phyloP scores from a whole-genome alignment of 2,797 vertebrate genomes.

The Ataeniobius toweri region DNA sequence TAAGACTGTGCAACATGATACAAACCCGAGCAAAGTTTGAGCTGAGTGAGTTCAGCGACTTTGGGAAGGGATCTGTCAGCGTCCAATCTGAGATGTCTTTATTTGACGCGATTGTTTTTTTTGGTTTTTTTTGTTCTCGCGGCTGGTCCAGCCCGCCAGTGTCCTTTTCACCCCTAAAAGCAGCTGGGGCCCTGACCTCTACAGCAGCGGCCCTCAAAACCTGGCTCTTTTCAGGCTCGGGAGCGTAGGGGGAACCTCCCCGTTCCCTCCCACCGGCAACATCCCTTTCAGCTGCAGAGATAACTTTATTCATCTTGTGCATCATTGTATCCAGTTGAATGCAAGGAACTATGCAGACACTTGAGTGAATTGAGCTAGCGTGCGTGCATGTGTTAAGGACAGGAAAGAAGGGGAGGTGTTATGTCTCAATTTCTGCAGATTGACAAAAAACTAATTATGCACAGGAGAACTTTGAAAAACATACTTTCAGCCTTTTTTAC shows the following conservation, averaged over 20 bases:
- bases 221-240: conserved; percentile 90
- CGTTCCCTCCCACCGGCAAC: conserved; percentile 94
- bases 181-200: conserved; percentile 97
- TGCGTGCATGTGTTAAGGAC: conserved; percentile 70
- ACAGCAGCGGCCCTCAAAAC: conserved; percentile 88
- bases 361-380: conserved; percentile 85
- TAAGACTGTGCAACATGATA: conserved; percentile 71
- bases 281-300: conserved; percentile 95
- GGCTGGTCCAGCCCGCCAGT: conserved; percentile 90
- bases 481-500: conserved; percentile 26
- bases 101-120: conserved; percentile 78
- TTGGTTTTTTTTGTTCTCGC: conserved; percentile 82
- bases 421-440: conserved; percentile 90
- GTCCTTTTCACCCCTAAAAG: conserved; percentile 91
- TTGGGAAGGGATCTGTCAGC: conserved; percentile 74
- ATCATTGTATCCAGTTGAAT: conserved; percentile 99
- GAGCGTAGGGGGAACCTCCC: conserved; percentile 83
- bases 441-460: conserved; percentile 57
- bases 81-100: conserved; percentile 83
- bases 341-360: conserved; percentile 86
- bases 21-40: conserved; percentile 74
- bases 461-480: conserved; percentile 39
- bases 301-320: conserved; percentile 99
- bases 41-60: conserved; percentile 80
- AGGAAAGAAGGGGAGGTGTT: conserved; percentile 74